Evolutionary conservation across 1,140 invertebrate species (phyloP).

Genomic region (Tribolium castaneum): DNA sequence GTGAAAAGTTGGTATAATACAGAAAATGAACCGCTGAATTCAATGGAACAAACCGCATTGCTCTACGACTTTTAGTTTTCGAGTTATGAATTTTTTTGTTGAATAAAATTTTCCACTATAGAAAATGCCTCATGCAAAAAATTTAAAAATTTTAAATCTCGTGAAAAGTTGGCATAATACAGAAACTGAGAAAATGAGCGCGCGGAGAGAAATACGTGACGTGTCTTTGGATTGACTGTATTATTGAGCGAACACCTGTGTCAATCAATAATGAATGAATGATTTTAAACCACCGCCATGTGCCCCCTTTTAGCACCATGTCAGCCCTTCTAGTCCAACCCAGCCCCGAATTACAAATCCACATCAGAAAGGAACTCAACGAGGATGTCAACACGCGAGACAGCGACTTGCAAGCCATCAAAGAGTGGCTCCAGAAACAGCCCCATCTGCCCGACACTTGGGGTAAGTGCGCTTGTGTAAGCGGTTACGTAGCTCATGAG

Average conservation of each 20-base stretch:
- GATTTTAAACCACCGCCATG: neutral
- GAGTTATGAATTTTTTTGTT: too few relatives aligned
- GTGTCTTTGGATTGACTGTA: neutral
- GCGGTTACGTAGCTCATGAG: neutral
- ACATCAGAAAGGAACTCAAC: constrained; percentile 81
- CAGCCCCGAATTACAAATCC: constrained; percentile 76
- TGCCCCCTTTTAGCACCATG: constrained; percentile 54
- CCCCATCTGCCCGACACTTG: constrained; percentile 79
- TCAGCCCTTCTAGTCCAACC: constrained; percentile 81
- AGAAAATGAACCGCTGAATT: too few relatives aligned
- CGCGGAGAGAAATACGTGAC: neutral
- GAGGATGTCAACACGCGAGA: constrained; percentile 76
- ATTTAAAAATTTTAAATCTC: too few relatives aligned
- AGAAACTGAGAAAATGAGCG: too few relatives aligned
- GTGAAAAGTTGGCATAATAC: too few relatives aligned
- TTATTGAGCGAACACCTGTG: neutral
- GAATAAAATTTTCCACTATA: too few relatives aligned
- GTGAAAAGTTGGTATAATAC: too few relatives aligned
- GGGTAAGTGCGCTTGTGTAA: constrained; percentile 66
- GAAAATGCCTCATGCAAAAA: too few relatives aligned
- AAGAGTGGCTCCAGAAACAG: constrained; percentile 80
- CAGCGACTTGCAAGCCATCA: constrained; percentile 74
- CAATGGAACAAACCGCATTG: too few relatives aligned
- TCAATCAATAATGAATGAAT: neutral
- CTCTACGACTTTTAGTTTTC: too few relatives aligned